These are phyloP conservation scores for Drosophila helvetica DNA, from an alignment of 2,888 invertebrate genomes.

Conservation along the genomic window DNA sequence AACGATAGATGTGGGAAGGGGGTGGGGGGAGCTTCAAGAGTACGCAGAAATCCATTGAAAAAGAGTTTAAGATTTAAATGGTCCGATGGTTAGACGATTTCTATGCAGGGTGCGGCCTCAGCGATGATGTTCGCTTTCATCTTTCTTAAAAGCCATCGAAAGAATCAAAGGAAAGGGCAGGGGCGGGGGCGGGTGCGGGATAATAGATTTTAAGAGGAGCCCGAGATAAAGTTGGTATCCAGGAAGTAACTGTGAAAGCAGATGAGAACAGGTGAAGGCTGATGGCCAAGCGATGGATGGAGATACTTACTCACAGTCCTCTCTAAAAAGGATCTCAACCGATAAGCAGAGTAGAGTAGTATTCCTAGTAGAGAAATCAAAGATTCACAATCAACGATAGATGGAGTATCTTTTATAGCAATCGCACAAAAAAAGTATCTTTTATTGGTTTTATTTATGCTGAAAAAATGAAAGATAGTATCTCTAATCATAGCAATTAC, in stretches of 20 bases:
- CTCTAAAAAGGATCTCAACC: background rate
- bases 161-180: background rate
- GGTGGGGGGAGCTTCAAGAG: slow-evolving; percentile 21
- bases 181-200: no score
- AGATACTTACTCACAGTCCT: no score
- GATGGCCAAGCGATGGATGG: background rate
- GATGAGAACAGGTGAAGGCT: no score
- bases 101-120: background rate
- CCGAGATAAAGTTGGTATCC: background rate
- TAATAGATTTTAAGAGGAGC: background rate
- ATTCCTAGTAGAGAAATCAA: no score
- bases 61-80: slow-evolving; percentile 34
- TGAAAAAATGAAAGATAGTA: no score
- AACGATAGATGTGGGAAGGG: slow-evolving; percentile 44
- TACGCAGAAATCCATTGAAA: background rate
- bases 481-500: no score
- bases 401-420: no score
- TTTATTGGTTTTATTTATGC: no score
- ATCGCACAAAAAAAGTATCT: no score
- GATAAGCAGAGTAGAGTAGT: no score
- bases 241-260: background rate
- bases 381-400: no score
- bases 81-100: background rate
- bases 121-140: background rate
- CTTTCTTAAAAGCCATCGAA: background rate